These are phyloP conservation scores for Cantharis nigra DNA, from an alignment of 2,888 invertebrate species.

Conservation along the genomic window DNA sequence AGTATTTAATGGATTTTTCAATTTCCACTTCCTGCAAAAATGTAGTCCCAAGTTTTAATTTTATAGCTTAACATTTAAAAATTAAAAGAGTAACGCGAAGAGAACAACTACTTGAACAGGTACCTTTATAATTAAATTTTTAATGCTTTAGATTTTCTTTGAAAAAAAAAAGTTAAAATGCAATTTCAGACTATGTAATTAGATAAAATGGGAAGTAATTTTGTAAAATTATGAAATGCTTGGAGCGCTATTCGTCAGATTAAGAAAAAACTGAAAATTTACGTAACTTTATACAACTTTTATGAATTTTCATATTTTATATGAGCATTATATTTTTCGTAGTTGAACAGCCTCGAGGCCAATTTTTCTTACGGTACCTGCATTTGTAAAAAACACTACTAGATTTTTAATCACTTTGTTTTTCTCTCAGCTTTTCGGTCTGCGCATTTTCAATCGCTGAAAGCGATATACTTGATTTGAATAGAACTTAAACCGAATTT, in stretches of 20 bases:
- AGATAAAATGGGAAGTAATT: constrained; percentile 1
- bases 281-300: constrained; percentile 22
- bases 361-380: neutral
- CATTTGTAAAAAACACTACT: neutral
- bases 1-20: neutral
- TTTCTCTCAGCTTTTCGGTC: neutral
- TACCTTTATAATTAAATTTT: neutral
- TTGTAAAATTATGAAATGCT: constrained; percentile 14
- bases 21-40: neutral
- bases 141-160: neutral
- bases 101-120: neutral
- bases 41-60: neutral
- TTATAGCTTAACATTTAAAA: neutral
- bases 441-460: too few relatives aligned
- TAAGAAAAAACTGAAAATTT: constrained; percentile 11
- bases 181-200: constrained; percentile 6
- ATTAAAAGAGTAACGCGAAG: neutral
- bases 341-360: constrained; percentile 5
- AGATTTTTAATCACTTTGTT: neutral
- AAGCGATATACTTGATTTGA: too few relatives aligned
- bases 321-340: constrained; percentile 12
- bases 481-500: neutral
- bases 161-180: neutral
- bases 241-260: constrained; percentile 13
- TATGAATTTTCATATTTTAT: constrained; percentile 21